Percentiles rank a stretch among this genome's conserved stretches.
These are phyloP conservation scores for Podocnemis expansa DNA, from an alignment of 2,113 vertebrate genomes.

Conservation along the genomic window DNA sequence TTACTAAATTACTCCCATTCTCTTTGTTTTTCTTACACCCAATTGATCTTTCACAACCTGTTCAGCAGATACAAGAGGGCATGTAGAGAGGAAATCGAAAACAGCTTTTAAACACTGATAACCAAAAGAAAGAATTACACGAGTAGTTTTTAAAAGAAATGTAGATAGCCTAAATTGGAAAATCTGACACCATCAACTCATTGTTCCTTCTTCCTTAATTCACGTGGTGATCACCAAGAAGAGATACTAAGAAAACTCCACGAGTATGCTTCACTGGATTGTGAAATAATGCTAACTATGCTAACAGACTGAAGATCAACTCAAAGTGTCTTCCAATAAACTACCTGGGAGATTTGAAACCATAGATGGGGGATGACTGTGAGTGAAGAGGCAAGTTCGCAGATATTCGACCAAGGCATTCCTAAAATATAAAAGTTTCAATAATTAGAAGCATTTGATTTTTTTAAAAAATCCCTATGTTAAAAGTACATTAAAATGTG, in stretches of 20 bases:
- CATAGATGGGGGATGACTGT: background rate
- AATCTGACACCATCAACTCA: background rate
- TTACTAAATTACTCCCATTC: accelerated
- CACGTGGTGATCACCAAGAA: background rate
- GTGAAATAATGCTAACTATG: background rate
- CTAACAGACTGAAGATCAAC: background rate
- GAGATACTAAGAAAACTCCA: background rate
- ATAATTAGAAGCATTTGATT: background rate
- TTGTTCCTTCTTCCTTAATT: background rate
- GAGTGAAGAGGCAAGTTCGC: background rate
- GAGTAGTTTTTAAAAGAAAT: background rate
- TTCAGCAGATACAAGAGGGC: background rate
- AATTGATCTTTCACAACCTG: background rate
- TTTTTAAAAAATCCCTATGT: background rate
- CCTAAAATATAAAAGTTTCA: background rate
- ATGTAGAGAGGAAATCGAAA: background rate
- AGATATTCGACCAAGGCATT: background rate
- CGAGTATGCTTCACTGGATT: background rate
- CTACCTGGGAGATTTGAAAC: background rate
- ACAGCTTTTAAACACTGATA: background rate
- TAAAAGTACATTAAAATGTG: background rate
- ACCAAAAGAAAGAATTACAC: background rate
- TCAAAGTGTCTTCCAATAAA: background rate
- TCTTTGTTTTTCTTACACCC: background rate
- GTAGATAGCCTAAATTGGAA: background rate